Conservation (phyloP, 2,113 vertebrate species). For the Meriones unguiculatus region DNA sequence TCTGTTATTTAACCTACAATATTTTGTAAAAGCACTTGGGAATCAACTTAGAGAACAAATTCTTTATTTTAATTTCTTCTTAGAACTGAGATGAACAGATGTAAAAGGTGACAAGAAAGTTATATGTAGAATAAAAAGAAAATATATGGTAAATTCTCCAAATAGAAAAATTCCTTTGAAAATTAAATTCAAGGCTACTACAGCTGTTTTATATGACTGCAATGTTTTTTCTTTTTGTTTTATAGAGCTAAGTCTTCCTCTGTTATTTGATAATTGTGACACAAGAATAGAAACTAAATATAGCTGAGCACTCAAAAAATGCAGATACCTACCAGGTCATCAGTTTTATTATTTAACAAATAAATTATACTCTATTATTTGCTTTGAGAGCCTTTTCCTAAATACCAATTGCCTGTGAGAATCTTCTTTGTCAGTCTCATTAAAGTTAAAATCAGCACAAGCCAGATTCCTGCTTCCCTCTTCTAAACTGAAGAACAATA, state of each 20-base stretch:
- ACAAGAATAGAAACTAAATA: slow-evolving; percentile 39
- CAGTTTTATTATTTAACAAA: slow-evolving; percentile 62
- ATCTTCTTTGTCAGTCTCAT: slow-evolving; percentile 45
- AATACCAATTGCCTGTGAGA: slow-evolving; percentile 24
- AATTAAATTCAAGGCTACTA: slow-evolving; percentile 65
- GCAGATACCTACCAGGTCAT: slow-evolving; percentile 17
- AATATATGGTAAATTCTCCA: slow-evolving; percentile 59
- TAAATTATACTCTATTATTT: slow-evolving; percentile 61
- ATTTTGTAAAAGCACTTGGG: slow-evolving; percentile 74
- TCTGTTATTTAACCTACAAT: slow-evolving; percentile 80
- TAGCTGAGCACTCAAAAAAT: slow-evolving; percentile 3
- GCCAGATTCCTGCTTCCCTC: slow-evolving; percentile 63
- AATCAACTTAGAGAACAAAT: slow-evolving; percentile 75
- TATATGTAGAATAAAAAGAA: slow-evolving; percentile 61
- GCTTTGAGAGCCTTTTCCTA: slow-evolving; percentile 54
- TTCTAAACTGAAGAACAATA: slow-evolving; percentile 52
- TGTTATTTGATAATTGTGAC: slow-evolving; percentile 5
- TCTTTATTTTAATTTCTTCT: slow-evolving; percentile 84
- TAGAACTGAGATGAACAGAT: slow-evolving; percentile 76
- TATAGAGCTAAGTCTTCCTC: neutral
- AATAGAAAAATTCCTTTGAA: slow-evolving; percentile 60
- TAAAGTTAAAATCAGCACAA: slow-evolving; percentile 54
- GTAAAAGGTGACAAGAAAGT: slow-evolving; percentile 71
- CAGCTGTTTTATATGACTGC: slow-evolving; percentile 43
- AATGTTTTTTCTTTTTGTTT: slow-evolving; percentile 25